A percentile compares a stretch with the other conserved stretches of the same genome.
These are phyloP conservation scores for Campoplex capitator DNA, from an alignment of 2,888 invertebrate genomes.

Conservation along the genomic window DNA sequence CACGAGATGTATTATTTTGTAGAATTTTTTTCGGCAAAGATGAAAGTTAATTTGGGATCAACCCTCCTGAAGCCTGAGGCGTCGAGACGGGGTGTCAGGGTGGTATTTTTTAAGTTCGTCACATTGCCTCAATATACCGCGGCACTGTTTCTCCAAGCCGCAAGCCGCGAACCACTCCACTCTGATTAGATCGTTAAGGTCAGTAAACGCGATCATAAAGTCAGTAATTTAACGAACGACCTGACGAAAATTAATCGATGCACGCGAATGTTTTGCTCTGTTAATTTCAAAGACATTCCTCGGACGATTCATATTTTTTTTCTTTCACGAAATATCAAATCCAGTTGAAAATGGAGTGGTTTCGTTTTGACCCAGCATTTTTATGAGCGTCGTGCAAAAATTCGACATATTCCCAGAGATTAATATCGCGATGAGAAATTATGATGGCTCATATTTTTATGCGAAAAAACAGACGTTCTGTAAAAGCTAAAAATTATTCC, in stretches of 20 bases:
- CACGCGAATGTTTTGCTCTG: constrained; percentile 7
- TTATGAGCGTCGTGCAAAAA: neutral
- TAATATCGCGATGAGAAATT: constrained; percentile 39
- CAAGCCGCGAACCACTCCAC: constrained; percentile 64
- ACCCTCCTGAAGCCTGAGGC: constrained; percentile 73
- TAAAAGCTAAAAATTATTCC: constrained; percentile 54
- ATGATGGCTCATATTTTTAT: constrained; percentile 36
- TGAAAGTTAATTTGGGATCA: constrained; percentile 75
- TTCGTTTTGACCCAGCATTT: neutral
- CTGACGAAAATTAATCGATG: constrained; percentile 60
- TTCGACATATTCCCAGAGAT: constrained; percentile 14
- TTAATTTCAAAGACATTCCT: neutral
- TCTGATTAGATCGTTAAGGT: constrained; percentile 84
- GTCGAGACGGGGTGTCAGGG: constrained; percentile 71
- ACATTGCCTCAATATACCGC: constrained; percentile 36
- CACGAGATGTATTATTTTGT: constrained; percentile 39
- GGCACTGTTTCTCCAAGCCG: constrained; percentile 53
- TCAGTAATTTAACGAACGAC: constrained; percentile 78
- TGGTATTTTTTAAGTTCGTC: constrained; percentile 20
- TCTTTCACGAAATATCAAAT: no score
- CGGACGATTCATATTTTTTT: no score
- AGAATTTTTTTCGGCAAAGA: constrained; percentile 71
- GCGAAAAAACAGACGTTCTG: constrained; percentile 25
- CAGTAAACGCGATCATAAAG: constrained; percentile 74
- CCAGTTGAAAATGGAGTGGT: neutral